A percentile compares a stretch with the other conserved stretches of the same genome.
Conservation (phyloP, 2,888 invertebrate species). For the Hypena proboscidalis region DNA sequence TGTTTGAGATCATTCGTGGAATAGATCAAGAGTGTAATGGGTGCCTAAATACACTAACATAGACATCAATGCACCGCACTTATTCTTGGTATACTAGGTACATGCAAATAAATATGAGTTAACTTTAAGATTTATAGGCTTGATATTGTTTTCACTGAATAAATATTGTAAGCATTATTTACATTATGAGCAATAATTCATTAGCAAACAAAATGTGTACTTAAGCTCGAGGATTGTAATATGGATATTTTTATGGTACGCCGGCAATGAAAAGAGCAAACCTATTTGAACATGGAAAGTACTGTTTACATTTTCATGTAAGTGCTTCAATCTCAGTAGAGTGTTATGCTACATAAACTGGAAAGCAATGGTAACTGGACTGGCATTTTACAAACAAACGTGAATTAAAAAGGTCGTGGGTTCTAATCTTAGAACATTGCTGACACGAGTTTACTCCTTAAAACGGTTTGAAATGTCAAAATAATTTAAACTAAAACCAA, state of each 20-base stretch:
- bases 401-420: too few species aligned
- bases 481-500: too few species aligned
- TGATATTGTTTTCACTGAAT: constrained; percentile 23
- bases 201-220: constrained; percentile 14
- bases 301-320: not conserved
- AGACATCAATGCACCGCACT: constrained; percentile 13
- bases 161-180: constrained; percentile 20
- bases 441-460: too few species aligned
- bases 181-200: constrained; percentile 14
- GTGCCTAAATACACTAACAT: constrained; percentile 6
- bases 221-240: constrained; percentile 4
- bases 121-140: constrained; percentile 20
- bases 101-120: constrained; percentile 29
- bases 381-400: too few species aligned
- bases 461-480: too few species aligned
- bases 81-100: constrained; percentile 23
- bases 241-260: not conserved
- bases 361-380: too few species aligned
- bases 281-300: not conserved
- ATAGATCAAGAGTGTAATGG: constrained; percentile 21
- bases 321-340: too few species aligned
- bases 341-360: too few species aligned
- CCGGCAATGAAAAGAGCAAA: not conserved
- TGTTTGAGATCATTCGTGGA: constrained; percentile 45
- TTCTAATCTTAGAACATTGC: too few species aligned